A percentile compares a stretch with the other conserved stretches of the same genome.
These are phyloP conservation scores for Sarcoramphus papa DNA, from an alignment of 2,797 vertebrate genomes.

Conservation along the genomic window DNA sequence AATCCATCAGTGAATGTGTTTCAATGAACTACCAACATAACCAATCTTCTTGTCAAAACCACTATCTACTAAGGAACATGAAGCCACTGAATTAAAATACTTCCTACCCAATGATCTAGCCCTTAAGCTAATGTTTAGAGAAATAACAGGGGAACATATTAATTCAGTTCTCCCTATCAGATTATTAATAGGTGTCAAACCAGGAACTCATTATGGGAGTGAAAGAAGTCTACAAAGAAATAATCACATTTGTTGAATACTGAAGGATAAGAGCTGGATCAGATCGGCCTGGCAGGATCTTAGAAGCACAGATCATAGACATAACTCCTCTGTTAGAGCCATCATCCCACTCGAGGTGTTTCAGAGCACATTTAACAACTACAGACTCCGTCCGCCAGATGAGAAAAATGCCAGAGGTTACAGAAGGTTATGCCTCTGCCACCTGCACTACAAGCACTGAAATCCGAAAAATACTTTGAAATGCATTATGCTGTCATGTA, in stretches of 20 bases:
- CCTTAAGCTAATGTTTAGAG: conserved; percentile 18
- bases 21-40: not conserved
- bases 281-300: not conserved
- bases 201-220: conserved; percentile 6
- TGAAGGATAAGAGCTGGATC: not conserved
- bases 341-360: not conserved
- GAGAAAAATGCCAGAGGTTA: not conserved
- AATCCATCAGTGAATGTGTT: not conserved
- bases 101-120: not conserved
- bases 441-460: not conserved
- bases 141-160: not conserved
- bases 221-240: conserved; percentile 20
- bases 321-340: not conserved
- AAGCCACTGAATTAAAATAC: not conserved
- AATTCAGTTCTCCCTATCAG: conserved; percentile 1
- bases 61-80: not conserved
- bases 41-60: conserved; percentile 38
- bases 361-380: not conserved
- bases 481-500: not conserved
- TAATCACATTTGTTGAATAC: not conserved
- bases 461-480: not conserved
- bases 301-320: not conserved
- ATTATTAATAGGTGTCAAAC: conserved; percentile 36
- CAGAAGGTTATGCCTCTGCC: not conserved
- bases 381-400: not conserved